Base-by-base conservation (phyloP, 2,797 vertebrate species). In the Falco biarmicus region DNA sequence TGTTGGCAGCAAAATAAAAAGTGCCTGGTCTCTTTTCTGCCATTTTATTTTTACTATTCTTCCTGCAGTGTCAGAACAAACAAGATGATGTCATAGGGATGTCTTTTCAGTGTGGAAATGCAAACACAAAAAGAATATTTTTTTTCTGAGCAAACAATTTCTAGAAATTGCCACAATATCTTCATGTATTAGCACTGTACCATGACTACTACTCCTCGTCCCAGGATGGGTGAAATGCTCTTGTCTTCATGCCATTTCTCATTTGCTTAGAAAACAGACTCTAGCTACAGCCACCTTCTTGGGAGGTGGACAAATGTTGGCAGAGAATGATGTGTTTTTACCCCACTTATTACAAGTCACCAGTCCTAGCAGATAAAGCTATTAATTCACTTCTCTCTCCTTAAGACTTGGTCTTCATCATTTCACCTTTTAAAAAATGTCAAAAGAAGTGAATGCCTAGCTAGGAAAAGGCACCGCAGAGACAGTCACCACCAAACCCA, bases 1-100 rank as follows among this genome's bases (percentile, higher is more conserved):
- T 60, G 11, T 81, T 91, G 87, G 87, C 89, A 96, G 61, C 24
- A 75, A 94, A 92, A 92, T 85, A 91, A 84, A 95, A 95, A 91
- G 87, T 41, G 37, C 25, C 65, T 64, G 76, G 61, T 89, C 69
- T 89, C 60, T 96, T 91, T 94, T 88, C 70, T 84, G 39, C 45
- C 56, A 84, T 95, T 91, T 91, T 78, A 59, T 81, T 91, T 96
- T 91, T 79, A 64, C 74, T 41, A 87, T 94, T 95, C 83, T 93
- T 89, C 22, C 70, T 90, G 54, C 66, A 50, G 39, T 91, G 71
- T 95, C 65, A 91, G 89, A 88, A 95, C 59, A 95, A 97, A 93
- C 66, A 84, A 90, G 85, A 84, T 90, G 70, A 95, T 91, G 77
- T 89, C 83, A 95, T 20, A 87, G 70, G 25, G 68, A 60, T 77